Percentiles rank a stretch among this genome's conserved stretches.
Conservation (phyloP, 1,140 invertebrate species). For the Euwallacea similis region DNA sequence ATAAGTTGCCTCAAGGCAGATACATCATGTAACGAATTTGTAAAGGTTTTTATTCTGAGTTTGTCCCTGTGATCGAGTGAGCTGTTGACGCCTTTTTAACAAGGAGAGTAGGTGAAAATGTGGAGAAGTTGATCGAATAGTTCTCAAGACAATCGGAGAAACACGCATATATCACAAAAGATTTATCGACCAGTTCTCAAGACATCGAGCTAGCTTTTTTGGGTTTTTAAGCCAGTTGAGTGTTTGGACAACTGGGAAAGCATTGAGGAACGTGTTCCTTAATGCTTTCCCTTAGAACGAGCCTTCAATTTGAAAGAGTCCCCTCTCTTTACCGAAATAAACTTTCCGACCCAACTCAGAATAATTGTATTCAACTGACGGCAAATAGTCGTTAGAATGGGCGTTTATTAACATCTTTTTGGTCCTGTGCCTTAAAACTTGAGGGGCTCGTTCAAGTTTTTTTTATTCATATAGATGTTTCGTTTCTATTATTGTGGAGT, state of each 20-base stretch:
- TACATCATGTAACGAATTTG: too few relatives aligned
- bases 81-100: background rate
- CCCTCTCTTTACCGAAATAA: background rate
- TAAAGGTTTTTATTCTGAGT: too few relatives aligned
- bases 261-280: background rate
- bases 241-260: background rate
- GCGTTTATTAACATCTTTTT: too few relatives aligned
- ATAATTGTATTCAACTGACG: slow-evolving; percentile 29
- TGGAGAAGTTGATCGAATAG: background rate
- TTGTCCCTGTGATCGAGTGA: too few relatives aligned
- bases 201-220: too few relatives aligned
- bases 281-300: background rate
- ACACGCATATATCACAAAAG: too few relatives aligned
- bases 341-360: slow-evolving; percentile 12
- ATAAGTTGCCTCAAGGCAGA: background rate
- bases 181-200: background rate
- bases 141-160: background rate
- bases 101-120: background rate
- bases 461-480: too few relatives aligned
- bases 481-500: too few relatives aligned
- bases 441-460: too few relatives aligned
- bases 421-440: too few relatives aligned
- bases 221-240: background rate
- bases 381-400: slow-evolving; percentile 21
- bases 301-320: background rate